Conservation (phyloP, 2,113 vertebrate genomes). For the Muntiacus reevesi region DNA sequence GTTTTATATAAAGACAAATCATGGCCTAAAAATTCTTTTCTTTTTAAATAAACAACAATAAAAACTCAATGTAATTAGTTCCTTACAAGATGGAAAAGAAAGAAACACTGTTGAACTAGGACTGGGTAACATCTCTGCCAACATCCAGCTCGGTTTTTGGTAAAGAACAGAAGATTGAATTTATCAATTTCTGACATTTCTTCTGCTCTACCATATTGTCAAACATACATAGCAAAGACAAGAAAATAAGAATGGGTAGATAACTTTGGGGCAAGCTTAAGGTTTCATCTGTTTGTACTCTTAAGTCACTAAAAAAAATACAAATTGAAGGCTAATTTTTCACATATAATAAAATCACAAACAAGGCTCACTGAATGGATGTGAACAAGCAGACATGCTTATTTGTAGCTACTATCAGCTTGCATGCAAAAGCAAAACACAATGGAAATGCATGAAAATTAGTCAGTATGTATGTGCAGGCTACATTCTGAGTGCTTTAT, state of each 20-base stretch:
- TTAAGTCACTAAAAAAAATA: neutral
- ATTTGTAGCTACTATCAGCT: constrained; percentile 39
- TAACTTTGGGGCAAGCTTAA: neutral
- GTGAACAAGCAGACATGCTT: constrained; percentile 62
- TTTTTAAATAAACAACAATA: neutral
- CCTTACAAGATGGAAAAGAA: constrained; percentile 2
- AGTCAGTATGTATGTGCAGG: constrained; percentile 20
- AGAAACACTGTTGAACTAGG: neutral
- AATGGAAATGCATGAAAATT: constrained; percentile 60
- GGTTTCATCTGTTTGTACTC: neutral
- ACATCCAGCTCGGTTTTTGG: neutral
- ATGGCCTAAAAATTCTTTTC: neutral
- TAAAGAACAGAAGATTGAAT: constrained; percentile 1
- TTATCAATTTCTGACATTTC: neutral
- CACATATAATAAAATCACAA: constrained; percentile 48
- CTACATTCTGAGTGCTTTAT: constrained; percentile 43
- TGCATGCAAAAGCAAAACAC: constrained; percentile 68
- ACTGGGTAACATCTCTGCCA: constrained; percentile 3
- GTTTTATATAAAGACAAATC: constrained; percentile 27
- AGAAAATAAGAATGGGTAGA: constrained; percentile 7
- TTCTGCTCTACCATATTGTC: neutral
- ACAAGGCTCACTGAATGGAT: constrained; percentile 40
- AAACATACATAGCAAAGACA: neutral
- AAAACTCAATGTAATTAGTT: neutral
- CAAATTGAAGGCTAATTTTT: neutral